phyloP scores from a whole-genome alignment of 2,888 invertebrate genomes.

The Tachina grossa region DNA sequence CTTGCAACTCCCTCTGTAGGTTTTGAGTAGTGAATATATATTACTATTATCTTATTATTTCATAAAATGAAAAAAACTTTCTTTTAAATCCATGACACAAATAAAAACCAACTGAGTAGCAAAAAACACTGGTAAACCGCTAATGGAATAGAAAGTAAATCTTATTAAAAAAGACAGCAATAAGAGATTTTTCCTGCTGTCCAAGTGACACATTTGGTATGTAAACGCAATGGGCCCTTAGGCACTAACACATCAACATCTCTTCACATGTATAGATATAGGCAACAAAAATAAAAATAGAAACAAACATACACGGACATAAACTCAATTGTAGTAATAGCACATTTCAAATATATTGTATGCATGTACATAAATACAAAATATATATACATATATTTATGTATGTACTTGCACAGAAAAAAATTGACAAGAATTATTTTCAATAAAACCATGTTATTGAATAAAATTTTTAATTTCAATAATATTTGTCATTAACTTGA shows the following conservation, averaged over 20 bases:
- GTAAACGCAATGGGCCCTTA: constrained; percentile 3
- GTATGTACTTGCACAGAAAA: no score
- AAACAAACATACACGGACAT: constrained; percentile 11
- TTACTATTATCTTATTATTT: no score
- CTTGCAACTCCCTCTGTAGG: no score
- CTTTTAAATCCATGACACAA: no score
- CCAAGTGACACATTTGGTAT: constrained; percentile 33
- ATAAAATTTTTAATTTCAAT: no score
- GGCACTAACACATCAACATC: constrained; percentile 34
- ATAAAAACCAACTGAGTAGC: not conserved
- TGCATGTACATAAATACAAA: constrained; percentile 24
- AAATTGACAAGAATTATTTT: no score
- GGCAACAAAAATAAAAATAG: constrained; percentile 28
- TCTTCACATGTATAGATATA: not conserved
- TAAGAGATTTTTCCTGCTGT: constrained; percentile 38
- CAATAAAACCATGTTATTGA: no score
- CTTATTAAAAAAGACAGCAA: constrained; percentile 34
- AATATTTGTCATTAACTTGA: no score
- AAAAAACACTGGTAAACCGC: constrained; percentile 4
- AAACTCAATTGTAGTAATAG: no score
- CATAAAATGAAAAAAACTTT: no score
- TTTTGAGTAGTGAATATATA: no score
- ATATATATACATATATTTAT: not conserved
- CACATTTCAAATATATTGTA: constrained; percentile 9
- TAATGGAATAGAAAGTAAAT: not conserved